Percentiles rank a stretch among this genome's conserved stretches.
These are phyloP conservation scores for Archivesica marissinica DNA, from an alignment of 1,140 invertebrate species.

Conservation along the genomic window DNA sequence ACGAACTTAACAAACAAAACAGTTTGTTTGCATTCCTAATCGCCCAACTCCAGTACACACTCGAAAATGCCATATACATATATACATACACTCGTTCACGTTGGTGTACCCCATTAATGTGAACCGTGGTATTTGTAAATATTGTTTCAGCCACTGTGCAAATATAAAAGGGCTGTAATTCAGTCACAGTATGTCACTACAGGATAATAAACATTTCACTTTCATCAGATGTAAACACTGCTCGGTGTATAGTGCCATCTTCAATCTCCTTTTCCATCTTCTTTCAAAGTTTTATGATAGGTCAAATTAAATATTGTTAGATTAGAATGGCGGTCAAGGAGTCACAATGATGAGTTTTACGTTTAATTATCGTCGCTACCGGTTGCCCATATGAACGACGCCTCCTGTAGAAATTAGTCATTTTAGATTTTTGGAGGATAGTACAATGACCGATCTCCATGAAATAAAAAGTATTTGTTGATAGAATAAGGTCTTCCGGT, in stretches of 20 bases:
- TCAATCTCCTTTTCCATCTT: background rate
- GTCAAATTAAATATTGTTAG: background rate
- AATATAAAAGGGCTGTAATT: slow-evolving; percentile 11
- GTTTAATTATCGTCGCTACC: background rate
- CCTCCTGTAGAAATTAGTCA: no score
- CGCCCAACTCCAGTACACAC: background rate
- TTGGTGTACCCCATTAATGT: background rate
- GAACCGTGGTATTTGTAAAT: background rate
- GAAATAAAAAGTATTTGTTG: no score
- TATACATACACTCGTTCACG: background rate
- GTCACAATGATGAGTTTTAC: background rate
- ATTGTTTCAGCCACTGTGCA: background rate
- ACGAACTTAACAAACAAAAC: background rate
- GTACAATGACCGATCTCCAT: no score
- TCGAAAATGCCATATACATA: no score
- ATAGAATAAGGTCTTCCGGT: no score
- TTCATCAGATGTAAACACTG: background rate
- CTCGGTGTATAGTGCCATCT: background rate
- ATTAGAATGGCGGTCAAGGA: background rate
- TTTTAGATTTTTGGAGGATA: no score
- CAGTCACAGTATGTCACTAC: background rate
- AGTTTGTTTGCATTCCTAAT: background rate
- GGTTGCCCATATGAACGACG: background rate
- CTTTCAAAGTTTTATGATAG: background rate
- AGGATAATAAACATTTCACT: background rate